phyloP scores from a whole-genome alignment of 1,140 invertebrate species.

The Leptinotarsa lineolata region DNA sequence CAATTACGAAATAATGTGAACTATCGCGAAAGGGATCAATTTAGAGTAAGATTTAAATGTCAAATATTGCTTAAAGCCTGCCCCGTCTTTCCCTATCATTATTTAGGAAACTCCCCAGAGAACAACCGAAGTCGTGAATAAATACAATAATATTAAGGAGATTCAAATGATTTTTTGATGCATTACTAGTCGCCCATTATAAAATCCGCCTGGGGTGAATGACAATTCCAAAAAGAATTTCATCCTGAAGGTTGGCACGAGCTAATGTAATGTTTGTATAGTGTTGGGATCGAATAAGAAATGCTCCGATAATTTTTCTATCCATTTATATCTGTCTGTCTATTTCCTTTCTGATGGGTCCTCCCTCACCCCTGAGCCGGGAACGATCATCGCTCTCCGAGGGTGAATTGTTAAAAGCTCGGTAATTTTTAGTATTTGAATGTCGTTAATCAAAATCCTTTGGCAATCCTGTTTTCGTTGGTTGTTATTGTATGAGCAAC shows the following conservation, averaged over 20 bases:
- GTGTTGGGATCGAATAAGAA: conserved; percentile 55
- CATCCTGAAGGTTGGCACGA: conserved; percentile 31
- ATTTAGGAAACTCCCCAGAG: too few species aligned
- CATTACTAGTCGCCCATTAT: conserved; percentile 13
- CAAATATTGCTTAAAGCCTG: too few species aligned
- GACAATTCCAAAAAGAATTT: conserved; percentile 33
- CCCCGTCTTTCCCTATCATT: too few species aligned
- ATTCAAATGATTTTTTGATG: conserved; percentile 10
- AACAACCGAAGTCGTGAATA: background rate
- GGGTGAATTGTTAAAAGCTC: conserved; percentile 51
- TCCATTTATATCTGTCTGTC: conserved; percentile 60
- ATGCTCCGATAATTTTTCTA: conserved; percentile 59
- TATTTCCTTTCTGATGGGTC: conserved; percentile 57
- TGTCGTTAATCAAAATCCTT: conserved; percentile 48
- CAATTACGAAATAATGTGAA: too few species aligned
- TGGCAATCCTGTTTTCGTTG: conserved; percentile 23
- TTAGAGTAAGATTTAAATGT: too few species aligned
- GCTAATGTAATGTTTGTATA: conserved; percentile 51
- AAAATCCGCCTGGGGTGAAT: conserved; percentile 21
- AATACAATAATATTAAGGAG: background rate
- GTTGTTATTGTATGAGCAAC: conserved; percentile 11
- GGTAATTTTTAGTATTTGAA: conserved; percentile 49
- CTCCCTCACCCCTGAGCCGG: conserved; percentile 44
- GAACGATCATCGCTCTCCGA: conserved; percentile 40
- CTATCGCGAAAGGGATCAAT: too few species aligned